Conservation (phyloP, 1,140 invertebrate genomes). For the Holotrichia oblita region DNA sequence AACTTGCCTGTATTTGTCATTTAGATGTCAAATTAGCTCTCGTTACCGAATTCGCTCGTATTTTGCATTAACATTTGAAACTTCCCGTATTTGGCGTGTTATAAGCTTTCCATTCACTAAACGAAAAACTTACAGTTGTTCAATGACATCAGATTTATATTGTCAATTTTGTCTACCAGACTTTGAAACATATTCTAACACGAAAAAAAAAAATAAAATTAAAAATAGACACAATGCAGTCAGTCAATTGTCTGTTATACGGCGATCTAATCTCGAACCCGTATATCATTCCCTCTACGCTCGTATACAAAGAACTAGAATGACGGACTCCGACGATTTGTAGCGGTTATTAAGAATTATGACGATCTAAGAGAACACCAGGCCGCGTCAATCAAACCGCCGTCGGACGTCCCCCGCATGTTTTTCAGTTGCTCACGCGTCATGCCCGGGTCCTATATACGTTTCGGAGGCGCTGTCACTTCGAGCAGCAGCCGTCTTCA, state of each 20-base stretch:
- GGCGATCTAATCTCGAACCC: not conserved
- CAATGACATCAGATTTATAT: too few species aligned
- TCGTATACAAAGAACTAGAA: not conserved
- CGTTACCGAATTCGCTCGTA: too few species aligned
- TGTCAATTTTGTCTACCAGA: too few species aligned
- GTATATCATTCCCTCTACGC: not conserved
- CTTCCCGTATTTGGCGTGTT: too few species aligned
- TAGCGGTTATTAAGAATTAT: constrained; percentile 17
- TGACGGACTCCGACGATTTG: constrained; percentile 11
- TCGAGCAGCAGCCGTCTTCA: constrained; percentile 4
- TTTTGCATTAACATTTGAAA: too few species aligned
- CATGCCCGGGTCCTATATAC: not conserved
- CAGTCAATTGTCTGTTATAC: not conserved
- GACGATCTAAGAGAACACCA: constrained; percentile 11
- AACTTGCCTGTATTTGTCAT: too few species aligned
- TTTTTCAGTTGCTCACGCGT: not conserved
- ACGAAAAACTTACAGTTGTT: too few species aligned
- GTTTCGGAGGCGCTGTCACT: not conserved
- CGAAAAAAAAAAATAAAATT: too few species aligned
- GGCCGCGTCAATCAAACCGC: constrained; percentile 4
- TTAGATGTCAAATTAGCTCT: too few species aligned
- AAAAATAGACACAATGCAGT: too few species aligned
- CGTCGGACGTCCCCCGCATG: not conserved
- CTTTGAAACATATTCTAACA: too few species aligned
- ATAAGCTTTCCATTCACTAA: too few species aligned